Evolutionary conservation across 2,888 invertebrate species (phyloP), one percentile per base, ranked within the genome.

Genomic region (Polylopha cassiicola): DNA sequence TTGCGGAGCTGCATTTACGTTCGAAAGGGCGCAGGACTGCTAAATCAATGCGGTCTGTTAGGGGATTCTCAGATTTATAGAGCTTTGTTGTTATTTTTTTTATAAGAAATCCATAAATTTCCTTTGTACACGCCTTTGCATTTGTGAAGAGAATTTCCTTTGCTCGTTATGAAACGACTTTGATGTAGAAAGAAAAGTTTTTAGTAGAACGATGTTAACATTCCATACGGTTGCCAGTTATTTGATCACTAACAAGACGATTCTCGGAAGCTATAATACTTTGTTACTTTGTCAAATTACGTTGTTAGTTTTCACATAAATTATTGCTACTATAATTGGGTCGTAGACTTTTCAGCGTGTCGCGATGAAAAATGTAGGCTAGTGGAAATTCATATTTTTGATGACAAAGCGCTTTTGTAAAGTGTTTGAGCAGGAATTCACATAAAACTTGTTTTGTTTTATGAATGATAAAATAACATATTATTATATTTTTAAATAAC

Each of bases 231-330:
- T 67, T 64, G 50, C 61, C 59, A 58, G 60, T 67, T 66, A 75
- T 75, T 73, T 71, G 68, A 75, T 75, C 72, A 67, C 74, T 76
- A 77, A 78, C 71, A 61, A 78, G 71, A 62, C 53, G 65, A 69
- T 68, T 71, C 71, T 70, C 66, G 76, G 77, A 79, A 77, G 71
- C 66, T 65, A 69, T 75, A 69, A 72, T 65, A 68, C 67, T 72
- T 61, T 67, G 65, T 71, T 69, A 62, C 63, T 62, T 68, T 61
- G 58, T 65, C 43, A 67, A 72, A 73, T 74, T 66, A 64, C 61
- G 43, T 65, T 65, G 64, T 68, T 73, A 63, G 69, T 63, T 64
- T 58, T 59, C 51, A 58, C 46, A 63, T 67, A 65, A 71, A 68
- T 70, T 67, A 64, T 58, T 45, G 44, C 43, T 46, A 37, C 42